Evolutionary conservation across 2,113 vertebrate species (phyloP).

Genomic region (Genyomyrus donnyi): DNA sequence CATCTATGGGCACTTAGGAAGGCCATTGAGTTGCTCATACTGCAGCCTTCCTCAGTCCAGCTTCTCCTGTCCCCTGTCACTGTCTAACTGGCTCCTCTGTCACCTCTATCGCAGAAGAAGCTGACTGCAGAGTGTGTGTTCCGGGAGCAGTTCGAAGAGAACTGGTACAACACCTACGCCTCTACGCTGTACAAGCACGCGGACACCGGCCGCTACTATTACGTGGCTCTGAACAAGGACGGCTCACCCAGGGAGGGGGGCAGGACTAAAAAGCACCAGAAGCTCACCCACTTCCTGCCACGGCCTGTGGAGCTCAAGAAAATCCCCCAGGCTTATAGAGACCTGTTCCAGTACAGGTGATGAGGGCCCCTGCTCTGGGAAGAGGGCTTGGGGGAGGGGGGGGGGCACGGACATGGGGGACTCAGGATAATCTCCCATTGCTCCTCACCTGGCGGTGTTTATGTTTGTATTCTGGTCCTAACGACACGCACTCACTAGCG

Average conservation of each 20-base stretch:
- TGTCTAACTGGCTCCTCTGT: conserved; percentile 31
- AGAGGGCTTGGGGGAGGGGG: conserved; percentile 20
- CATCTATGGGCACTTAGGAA: not conserved
- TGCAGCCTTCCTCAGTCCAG: not conserved
- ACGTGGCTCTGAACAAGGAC: conserved; percentile 95
- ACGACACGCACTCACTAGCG: conserved; percentile 34
- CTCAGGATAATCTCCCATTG: not conserved
- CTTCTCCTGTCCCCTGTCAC: not conserved
- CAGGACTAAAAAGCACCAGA: conserved; percentile 97
- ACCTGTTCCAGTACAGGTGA: conserved; percentile 93
- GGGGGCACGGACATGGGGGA: not conserved
- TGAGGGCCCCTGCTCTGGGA: conserved; percentile 41
- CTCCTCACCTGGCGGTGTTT: conserved; percentile 42
- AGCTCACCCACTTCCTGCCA: conserved; percentile 93
- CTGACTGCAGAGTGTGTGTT: conserved; percentile 91
- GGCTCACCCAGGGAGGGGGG: conserved; percentile 88
- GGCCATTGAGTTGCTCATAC: not conserved
- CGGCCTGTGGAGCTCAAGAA: conserved; percentile 88
- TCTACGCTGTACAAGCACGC: conserved; percentile 90
- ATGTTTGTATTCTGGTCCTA: conserved; percentile 39
- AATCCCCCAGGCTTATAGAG: conserved; percentile 84
- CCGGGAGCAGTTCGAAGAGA: conserved; percentile 98
- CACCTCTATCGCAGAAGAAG: conserved; percentile 74
- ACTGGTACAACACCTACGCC: conserved; percentile 99
- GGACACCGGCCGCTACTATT: conserved; percentile 87